These are phyloP conservation scores for Latrodectus geometricus DNA, from an alignment of 1,140 invertebrate genomes.

Conservation along the genomic window DNA sequence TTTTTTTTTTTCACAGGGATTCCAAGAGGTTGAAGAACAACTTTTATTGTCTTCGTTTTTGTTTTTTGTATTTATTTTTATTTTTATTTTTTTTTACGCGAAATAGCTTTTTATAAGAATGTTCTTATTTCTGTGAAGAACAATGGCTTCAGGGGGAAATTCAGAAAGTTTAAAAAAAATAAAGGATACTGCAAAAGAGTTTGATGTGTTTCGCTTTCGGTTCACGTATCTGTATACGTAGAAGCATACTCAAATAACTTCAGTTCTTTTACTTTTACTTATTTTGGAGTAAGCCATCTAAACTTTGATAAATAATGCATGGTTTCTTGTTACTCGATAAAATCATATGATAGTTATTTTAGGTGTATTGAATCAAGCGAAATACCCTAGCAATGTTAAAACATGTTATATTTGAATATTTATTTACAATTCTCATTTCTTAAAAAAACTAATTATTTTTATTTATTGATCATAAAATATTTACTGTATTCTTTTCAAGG, in stretches of 20 bases:
- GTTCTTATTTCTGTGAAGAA: slow-evolving; percentile 16
- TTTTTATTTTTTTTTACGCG: slow-evolving; percentile 12
- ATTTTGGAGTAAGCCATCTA: too few species aligned
- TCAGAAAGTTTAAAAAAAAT: slow-evolving; percentile 14
- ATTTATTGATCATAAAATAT: too few species aligned
- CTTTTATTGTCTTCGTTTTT: slow-evolving; percentile 6
- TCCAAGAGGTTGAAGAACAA: slow-evolving; percentile 25
- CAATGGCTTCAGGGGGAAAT: slow-evolving; percentile 38
- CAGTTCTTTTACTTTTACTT: background rate
- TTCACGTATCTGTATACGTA: slow-evolving; percentile 19
- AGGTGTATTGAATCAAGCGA: too few species aligned
- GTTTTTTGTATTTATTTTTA: background rate
- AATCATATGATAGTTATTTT: too few species aligned
- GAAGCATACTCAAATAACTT: slow-evolving; percentile 7
- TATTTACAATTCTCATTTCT: too few species aligned
- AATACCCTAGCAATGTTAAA: too few species aligned
- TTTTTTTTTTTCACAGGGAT: slow-evolving; percentile 1
- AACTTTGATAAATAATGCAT: too few species aligned
- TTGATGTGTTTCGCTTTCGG: slow-evolving; percentile 35
- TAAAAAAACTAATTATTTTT: too few species aligned
- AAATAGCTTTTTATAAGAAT: slow-evolving; percentile 47
- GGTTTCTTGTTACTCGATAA: too few species aligned
- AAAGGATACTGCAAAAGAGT: background rate
- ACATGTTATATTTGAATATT: too few species aligned
- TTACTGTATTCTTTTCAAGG: too few species aligned